Evolutionary conservation across 2,888 invertebrate species (phyloP).

Genomic region (Phrixothrix hirtus): DNA sequence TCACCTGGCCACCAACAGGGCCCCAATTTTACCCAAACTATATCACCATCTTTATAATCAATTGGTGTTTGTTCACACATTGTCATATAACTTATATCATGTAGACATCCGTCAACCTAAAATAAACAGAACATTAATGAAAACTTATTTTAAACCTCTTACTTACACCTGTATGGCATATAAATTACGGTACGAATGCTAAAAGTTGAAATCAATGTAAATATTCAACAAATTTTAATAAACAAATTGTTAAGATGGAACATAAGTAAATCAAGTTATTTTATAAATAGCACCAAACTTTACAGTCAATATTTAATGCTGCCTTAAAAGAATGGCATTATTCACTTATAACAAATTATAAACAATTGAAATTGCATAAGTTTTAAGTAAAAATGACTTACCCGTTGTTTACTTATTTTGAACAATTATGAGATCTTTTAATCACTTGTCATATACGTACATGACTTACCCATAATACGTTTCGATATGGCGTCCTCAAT

Average conservation of each 20-base stretch:
- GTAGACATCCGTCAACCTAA: too few species aligned
- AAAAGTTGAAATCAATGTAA: background rate
- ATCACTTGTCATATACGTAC: constrained; percentile 55
- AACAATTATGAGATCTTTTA: constrained; percentile 47
- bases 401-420: constrained; percentile 40
- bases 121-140: too few species aligned
- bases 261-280: constrained; percentile 23
- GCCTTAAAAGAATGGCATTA: too few species aligned
- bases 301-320: constrained; percentile 9
- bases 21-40: constrained; percentile 85
- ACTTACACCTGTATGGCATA: too few species aligned
- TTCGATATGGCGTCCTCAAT: constrained; percentile 51
- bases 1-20: constrained; percentile 87
- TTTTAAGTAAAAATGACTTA: constrained; percentile 11
- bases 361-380: too few species aligned
- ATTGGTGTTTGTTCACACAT: constrained; percentile 75
- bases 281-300: constrained; percentile 35
- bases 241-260: constrained; percentile 7
- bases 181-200: background rate
- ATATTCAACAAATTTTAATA: constrained; percentile 1
- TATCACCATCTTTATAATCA: constrained; percentile 71
- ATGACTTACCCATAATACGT: constrained; percentile 54
- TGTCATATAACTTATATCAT: constrained; percentile 43
- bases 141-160: too few species aligned
- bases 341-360: too few species aligned